Percentiles rank a stretch among this genome's conserved stretches.
Evolutionary conservation across 2,113 vertebrate genomes (phyloP).

Genomic region (Macroglossus sobrinus): DNA sequence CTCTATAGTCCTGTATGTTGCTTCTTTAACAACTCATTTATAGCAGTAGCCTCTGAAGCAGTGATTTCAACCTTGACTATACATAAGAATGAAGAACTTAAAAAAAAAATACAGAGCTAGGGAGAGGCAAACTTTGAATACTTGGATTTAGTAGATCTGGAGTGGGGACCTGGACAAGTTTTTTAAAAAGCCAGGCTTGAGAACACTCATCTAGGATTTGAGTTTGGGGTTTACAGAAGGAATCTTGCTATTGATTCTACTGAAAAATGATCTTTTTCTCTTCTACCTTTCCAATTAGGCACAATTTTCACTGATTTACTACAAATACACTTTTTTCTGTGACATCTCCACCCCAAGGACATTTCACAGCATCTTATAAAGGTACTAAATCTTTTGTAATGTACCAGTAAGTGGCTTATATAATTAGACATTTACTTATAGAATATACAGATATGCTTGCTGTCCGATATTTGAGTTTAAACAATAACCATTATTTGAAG

Average conservation of each 20-base stretch:
- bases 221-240: neutral
- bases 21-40: neutral
- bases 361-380: slow-evolving; percentile 5
- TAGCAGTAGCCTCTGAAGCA: neutral
- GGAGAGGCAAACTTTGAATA: neutral
- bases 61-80: neutral
- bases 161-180: neutral
- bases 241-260: neutral
- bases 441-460: neutral
- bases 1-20: neutral
- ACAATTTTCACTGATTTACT: neutral
- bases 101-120: neutral
- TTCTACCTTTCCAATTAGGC: neutral
- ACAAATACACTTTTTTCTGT: neutral
- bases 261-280: neutral
- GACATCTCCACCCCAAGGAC: neutral
- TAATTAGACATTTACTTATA: slow-evolving; percentile 1
- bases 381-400: neutral
- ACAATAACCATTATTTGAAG: neutral
- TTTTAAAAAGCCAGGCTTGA: slow-evolving; percentile 14
- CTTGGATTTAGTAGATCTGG: neutral
- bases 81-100: neutral
- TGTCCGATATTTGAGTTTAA: slow-evolving; percentile 21
- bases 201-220: neutral
- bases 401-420: neutral